Percentiles rank a stretch among this genome's conserved stretches.
phyloP scores from a whole-genome alignment of 2,797 vertebrate genomes.

The Danio aesculapii region DNA sequence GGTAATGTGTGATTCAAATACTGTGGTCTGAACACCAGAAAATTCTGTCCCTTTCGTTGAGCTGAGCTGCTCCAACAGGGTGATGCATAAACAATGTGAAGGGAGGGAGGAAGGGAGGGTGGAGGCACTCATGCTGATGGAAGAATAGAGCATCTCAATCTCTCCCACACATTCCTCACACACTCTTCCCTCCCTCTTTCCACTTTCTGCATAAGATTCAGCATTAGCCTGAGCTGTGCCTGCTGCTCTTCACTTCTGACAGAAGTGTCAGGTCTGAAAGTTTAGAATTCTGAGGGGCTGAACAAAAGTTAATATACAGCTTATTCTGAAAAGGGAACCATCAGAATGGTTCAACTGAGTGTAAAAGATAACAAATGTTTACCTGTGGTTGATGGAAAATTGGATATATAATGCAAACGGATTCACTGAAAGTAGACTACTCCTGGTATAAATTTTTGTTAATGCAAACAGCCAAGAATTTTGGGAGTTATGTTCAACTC shows the following conservation, averaged over 20 bases:
- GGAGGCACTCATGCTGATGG: constrained; percentile 39
- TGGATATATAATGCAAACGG: neutral
- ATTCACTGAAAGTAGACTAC: neutral
- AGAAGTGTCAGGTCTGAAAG: neutral
- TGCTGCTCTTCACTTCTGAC: neutral
- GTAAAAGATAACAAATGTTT: neutral
- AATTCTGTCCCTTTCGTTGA: constrained; percentile 48
- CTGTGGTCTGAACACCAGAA: constrained; percentile 15
- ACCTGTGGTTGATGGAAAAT: neutral
- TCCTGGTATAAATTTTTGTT: too few species aligned
- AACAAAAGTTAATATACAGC: neutral
- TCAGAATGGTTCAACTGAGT: neutral
- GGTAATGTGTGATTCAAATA: neutral
- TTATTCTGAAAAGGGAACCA: neutral
- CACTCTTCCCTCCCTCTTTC: constrained; percentile 63
- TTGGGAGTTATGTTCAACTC: constrained; percentile 1
- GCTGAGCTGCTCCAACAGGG: constrained; percentile 59
- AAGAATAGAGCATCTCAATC: constrained; percentile 72
- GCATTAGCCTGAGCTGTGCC: neutral
- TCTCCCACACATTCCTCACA: constrained; percentile 85
- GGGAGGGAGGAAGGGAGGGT: constrained; percentile 36
- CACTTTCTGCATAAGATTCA: constrained; percentile 31
- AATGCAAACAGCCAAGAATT: neutral
- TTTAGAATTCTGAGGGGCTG: neutral
- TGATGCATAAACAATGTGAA: constrained; percentile 69